Base-by-base conservation (phyloP, 2,797 vertebrate species). In the Catamblyrhynchus diadema region DNA sequence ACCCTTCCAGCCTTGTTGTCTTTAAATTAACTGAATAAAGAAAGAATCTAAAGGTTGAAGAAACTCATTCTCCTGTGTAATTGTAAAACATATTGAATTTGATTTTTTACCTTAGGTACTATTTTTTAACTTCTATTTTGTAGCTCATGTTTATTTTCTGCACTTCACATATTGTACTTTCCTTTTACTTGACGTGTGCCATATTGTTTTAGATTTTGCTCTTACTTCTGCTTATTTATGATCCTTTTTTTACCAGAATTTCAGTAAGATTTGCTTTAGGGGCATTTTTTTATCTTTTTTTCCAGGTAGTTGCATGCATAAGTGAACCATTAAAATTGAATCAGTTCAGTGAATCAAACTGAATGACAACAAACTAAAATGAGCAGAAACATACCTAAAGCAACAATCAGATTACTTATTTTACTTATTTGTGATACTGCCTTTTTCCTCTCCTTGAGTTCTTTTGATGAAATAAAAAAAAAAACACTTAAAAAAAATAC, bases 191-290 rank as follows among this genome's bases (percentile, higher is more conserved):
- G 89, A 96, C 84, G 66, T 32, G 25, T 45, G 85, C 90, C 70
- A 90, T 82, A 86, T 25, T 86, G 81, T 65, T 85, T 90, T 77
- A 89, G 96, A 79, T 91, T 96, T 94, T 95, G 90, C 78, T 96
- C 96, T 96, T 94, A 88, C 92, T 96, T 96, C 86, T 96, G 85
- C 90, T 98, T 97, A 97, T 97, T 98, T 97, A 98, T 78, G 87
- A 93, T 96, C 89, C 75, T 71, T 97, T 97, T 95, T 91, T 86
- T 81, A 97, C 95, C 88, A 93, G 96, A 95, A 95, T 92, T 86
- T 97, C 90, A 93, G 90, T 90, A 95, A 97, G 95, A 97, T 53
- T 95, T 94, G 93, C 97, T 97, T 97, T 88, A 94, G 96, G 97
- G 97, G 92, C 75, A 94, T 94, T 97, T 98, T 90, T 92, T 88